phyloP scores from a whole-genome alignment of 1,140 invertebrate genomes.

The Diachasma alloeum region DNA sequence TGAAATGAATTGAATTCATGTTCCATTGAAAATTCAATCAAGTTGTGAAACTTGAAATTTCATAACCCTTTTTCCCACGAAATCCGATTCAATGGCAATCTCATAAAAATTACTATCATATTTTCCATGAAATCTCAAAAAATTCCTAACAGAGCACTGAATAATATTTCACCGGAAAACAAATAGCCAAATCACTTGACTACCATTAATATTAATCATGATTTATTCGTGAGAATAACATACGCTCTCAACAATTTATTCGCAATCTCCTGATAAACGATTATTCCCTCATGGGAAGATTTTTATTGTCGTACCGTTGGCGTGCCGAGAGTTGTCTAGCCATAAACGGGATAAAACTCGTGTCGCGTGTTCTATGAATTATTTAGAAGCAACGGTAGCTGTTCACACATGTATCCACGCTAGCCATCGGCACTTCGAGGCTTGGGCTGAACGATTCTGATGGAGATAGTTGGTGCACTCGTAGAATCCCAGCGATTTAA shows the following conservation, averaged over 20 bases:
- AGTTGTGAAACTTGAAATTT: too few species aligned
- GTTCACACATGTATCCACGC: constrained; percentile 37
- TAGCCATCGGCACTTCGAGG: background rate
- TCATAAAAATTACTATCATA: too few species aligned
- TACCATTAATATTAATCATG: too few species aligned
- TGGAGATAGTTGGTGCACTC: constrained; percentile 20
- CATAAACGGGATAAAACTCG: background rate
- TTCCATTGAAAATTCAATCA: too few species aligned
- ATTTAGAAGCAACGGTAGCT: constrained; percentile 32
- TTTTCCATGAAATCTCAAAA: too few species aligned
- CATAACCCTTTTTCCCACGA: too few species aligned
- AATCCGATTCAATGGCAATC: too few species aligned
- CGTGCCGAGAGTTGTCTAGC: background rate
- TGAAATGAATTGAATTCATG: too few species aligned
- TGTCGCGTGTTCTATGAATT: constrained; percentile 33
- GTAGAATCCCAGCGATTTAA: background rate
- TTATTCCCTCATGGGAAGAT: background rate
- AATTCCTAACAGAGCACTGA: too few species aligned
- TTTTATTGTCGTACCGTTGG: background rate
- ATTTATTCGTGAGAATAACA: background rate
- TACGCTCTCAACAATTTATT: background rate
- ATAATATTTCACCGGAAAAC: too few species aligned
- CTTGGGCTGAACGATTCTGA: background rate
- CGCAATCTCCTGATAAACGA: constrained; percentile 20
- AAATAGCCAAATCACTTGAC: too few species aligned